phyloP scores from a whole-genome alignment of 2,797 vertebrate species.

The Hyperoplus immaculatus region DNA sequence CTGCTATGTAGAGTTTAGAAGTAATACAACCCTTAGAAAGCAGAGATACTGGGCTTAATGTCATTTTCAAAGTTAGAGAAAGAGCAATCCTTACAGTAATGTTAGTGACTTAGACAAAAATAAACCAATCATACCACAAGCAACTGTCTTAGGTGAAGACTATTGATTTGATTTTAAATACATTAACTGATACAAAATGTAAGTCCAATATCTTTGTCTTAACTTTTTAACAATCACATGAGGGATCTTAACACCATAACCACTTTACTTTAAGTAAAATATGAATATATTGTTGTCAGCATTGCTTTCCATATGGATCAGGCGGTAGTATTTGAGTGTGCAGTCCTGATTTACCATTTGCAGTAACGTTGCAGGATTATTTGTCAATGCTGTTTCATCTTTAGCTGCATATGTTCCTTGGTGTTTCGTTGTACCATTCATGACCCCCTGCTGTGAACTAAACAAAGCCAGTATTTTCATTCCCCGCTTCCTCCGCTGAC shows the following conservation, averaged over 20 bases:
- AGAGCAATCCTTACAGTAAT: constrained; percentile 6
- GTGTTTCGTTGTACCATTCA: not conserved
- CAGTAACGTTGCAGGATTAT: not conserved
- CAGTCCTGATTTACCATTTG: not conserved
- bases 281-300: not conserved
- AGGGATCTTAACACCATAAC: not conserved
- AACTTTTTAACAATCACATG: not conserved
- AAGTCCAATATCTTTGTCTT: not conserved
- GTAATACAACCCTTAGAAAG: constrained; percentile 21
- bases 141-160: too few relatives aligned
- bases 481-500: not conserved
- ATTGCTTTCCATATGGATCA: not conserved
- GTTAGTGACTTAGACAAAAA: not conserved
- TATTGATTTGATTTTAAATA: too few relatives aligned
- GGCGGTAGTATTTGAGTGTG: not conserved
- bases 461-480: constrained; percentile 7
- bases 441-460: not conserved
- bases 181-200: too few relatives aligned
- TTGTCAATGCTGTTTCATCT: not conserved
- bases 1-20: constrained; percentile 7
- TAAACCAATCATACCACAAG: not conserved
- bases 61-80: constrained; percentile 9
- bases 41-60: not conserved
- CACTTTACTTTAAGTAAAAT: not conserved
- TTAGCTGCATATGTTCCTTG: not conserved